Base-by-base conservation (phyloP, 2,113 vertebrate genomes). In the Tenrec ecaudatus region DNA sequence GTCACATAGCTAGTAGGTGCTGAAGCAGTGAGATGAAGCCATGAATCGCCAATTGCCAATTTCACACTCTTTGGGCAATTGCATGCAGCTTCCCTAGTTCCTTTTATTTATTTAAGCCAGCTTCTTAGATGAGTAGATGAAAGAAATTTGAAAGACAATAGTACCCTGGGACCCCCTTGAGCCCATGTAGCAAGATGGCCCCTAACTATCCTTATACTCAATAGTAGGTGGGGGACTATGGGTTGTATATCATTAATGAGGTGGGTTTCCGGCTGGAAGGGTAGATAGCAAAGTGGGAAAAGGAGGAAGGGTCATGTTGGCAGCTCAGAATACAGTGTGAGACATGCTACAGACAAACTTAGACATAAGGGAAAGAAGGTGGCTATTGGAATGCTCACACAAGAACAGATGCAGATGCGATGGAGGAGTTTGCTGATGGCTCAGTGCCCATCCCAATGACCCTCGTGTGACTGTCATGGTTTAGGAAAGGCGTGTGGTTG, bases 51-150 rank as follows among this genome's bases (percentile, higher is more conserved):
- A 57, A 36, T 60, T 86, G 68, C 27, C 53, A 71, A 25, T 62
- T 88, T 78, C 36, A 77, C 4, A 16, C 22, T 82, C 19, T 94
- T 81, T 73, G 64, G 40, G 92, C 58, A 53, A 87, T 71, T 69
- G 4, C 31, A 69, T 69, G 12, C 8, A 47, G 5, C 15, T 12
- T 69, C 36, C 88, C 36, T 77, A 62, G 71, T 66, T 1, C 84
- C 36, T 14, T n/a, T 38, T 86, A 58, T 20, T 15, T 23, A 62
- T 38, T 9, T 68, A 23, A 27, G 84, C 25, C 6, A 66, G 76
- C 38, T 86, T 95, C 66, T 38, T 80, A 64, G 3, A 9, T 90
- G 76, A 23, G 15, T 66, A 33, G 20, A 64, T 75, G 43, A 93
- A 47, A 82, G 78, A 78, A 40, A 29, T 43, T 0, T 14, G 47